Conservation (phyloP, 2,797 vertebrate genomes). For the Sebastes steindachneri region DNA sequence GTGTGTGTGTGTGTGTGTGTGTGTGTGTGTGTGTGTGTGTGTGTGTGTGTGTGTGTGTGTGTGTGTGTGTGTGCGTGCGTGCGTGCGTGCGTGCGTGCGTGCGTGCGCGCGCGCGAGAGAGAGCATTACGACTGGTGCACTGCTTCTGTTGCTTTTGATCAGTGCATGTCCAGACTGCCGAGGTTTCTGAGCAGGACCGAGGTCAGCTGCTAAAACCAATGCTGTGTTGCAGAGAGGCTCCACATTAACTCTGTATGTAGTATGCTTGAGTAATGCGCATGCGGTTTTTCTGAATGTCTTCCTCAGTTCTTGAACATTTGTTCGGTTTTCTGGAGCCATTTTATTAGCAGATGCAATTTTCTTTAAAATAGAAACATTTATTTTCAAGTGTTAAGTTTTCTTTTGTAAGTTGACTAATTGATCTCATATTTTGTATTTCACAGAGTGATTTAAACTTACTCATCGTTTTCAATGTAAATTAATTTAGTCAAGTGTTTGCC, state of each 20-base stretch:
- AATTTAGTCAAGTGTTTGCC: neutral
- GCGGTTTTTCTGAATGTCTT: neutral
- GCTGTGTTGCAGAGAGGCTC: too few species aligned
- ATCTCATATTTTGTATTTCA: neutral
- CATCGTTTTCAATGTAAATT: neutral
- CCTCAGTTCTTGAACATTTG: neutral
- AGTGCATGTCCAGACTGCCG: neutral
- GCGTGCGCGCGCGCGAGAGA: too few species aligned
- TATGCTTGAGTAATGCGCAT: too few species aligned
- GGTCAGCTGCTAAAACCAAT: neutral
- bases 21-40: neutral
- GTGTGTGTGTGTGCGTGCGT: neutral
- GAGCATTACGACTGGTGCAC: neutral
- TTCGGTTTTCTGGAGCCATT: neutral
- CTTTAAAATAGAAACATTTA: too few species aligned
- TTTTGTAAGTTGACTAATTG: neutral
- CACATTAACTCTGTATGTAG: neutral
- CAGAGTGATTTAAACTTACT: neutral
- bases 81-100: too few species aligned
- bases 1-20: neutral
- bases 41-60: neutral
- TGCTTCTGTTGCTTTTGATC: conserved; percentile 23
- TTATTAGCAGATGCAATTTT: neutral
- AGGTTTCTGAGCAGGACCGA: neutral
- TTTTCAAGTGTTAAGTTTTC: neutral